These are phyloP conservation scores for Aphelenchoides besseyi DNA, from an alignment of 1,140 invertebrate species.

Conservation along the genomic window DNA sequence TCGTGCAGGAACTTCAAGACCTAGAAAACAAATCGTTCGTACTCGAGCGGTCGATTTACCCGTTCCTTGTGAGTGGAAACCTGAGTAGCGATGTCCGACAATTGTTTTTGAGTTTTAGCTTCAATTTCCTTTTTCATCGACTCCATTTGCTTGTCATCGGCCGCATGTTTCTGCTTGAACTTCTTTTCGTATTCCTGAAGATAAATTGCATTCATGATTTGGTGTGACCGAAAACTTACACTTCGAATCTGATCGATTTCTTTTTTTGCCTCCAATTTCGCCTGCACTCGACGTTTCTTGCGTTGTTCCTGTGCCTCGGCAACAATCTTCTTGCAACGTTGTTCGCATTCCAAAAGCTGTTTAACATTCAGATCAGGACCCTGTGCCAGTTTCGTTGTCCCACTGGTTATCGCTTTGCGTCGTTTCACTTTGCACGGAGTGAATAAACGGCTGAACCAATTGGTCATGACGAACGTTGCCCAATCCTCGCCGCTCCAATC, in stretches of 20 bases:
- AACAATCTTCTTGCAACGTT: neutral
- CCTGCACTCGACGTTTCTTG: neutral
- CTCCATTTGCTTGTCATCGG: neutral
- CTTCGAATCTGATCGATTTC: neutral
- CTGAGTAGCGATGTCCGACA: neutral
- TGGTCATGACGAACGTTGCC: neutral
- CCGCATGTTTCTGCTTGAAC: neutral
- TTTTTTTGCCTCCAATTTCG: neutral
- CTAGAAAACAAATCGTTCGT: neutral
- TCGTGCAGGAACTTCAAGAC: neutral
- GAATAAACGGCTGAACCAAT: neutral
- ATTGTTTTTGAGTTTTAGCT: neutral
- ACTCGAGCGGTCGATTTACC: neutral
- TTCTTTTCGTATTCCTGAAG: constrained; percentile 9
- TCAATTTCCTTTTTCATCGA: neutral
- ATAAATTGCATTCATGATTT: neutral
- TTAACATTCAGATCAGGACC: neutral
- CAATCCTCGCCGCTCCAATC: neutral
- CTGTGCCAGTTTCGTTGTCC: neutral
- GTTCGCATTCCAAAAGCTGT: neutral
- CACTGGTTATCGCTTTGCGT: neutral
- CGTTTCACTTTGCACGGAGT: neutral
- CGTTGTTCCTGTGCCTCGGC: constrained; percentile 7
- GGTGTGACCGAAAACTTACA: neutral
- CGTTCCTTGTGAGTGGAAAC: neutral